phyloP scores from a whole-genome alignment of 2,888 invertebrate species.

The Anthrax anthrax region DNA sequence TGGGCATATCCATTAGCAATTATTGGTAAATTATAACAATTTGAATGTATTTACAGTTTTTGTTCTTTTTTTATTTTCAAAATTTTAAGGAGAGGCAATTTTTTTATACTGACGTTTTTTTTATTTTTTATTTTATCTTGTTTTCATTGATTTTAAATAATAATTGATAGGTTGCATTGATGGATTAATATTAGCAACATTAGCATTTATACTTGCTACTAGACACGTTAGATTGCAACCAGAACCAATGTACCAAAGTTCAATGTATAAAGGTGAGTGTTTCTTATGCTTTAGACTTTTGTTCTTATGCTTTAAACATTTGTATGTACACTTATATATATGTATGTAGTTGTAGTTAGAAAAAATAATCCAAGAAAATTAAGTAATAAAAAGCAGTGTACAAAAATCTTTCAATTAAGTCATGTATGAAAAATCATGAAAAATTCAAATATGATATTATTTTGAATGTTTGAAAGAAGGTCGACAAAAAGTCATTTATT shows the following conservation, averaged over 20 bases:
- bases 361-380: not conserved
- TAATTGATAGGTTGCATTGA: slow-evolving; percentile 66
- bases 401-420: no score
- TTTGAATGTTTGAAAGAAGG: no score
- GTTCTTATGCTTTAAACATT: not conserved
- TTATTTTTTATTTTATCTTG: slow-evolving; percentile 11
- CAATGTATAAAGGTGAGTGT: slow-evolving; percentile 47
- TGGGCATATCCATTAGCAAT: slow-evolving; percentile 91
- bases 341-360: not conserved
- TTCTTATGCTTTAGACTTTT: not conserved
- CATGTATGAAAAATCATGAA: no score
- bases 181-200: slow-evolving; percentile 67
- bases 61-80: not conserved
- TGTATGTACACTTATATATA: not conserved
- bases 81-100: no score
- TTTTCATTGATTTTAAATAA: slow-evolving; percentile 23
- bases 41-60: not conserved
- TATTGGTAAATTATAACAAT: slow-evolving; percentile 39
- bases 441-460: no score
- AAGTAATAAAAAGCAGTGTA: no score
- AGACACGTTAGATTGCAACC: slow-evolving; percentile 68
- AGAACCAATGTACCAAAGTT: slow-evolving; percentile 58
- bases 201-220: slow-evolving; percentile 87
- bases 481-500: no score
- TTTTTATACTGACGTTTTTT: no score